Percentiles rank a stretch among this genome's conserved stretches.
phyloP scores from a whole-genome alignment of 2,113 vertebrate species.

The Uropsilus gracilis region DNA sequence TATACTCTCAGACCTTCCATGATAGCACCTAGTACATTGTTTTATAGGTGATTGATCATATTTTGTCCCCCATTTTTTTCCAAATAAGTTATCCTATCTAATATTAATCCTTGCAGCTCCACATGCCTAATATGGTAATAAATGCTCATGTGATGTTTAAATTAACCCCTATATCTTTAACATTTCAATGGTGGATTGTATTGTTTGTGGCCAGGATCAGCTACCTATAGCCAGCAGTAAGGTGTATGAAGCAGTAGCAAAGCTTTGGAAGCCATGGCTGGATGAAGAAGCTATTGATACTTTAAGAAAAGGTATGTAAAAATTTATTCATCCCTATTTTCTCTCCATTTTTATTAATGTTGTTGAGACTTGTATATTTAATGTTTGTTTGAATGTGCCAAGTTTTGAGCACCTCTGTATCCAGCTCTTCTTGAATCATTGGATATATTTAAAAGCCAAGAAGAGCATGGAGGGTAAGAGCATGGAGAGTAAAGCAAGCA shows the following conservation, averaged over 20 bases:
- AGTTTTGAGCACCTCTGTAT: neutral
- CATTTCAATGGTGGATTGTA: slow-evolving; percentile 27
- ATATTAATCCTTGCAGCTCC: neutral
- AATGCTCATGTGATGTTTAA: neutral
- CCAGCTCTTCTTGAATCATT: neutral
- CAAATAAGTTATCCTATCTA: neutral
- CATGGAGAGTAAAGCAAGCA: neutral
- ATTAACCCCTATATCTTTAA: neutral
- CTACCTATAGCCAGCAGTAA: slow-evolving; percentile 88
- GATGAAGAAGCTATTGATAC: slow-evolving; percentile 89
- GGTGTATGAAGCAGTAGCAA: slow-evolving; percentile 91
- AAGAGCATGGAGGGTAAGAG: neutral
- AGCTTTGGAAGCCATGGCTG: slow-evolving; percentile 94
- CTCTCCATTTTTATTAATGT: neutral
- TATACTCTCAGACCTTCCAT: neutral
- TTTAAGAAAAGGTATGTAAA: slow-evolving; percentile 90
- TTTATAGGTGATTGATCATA: neutral
- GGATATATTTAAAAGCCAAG: neutral
- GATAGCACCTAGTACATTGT: neutral
- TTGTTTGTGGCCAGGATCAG: slow-evolving; percentile 91
- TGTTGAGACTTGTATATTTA: slow-evolving; percentile 33
- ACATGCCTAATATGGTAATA: neutral
- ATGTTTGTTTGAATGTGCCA: neutral
- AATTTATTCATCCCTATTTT: neutral
- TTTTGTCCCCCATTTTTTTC: neutral